These are phyloP conservation scores for Homalodisca vitripennis DNA, from an alignment of 1,140 invertebrate genomes.

Conservation along the genomic window DNA sequence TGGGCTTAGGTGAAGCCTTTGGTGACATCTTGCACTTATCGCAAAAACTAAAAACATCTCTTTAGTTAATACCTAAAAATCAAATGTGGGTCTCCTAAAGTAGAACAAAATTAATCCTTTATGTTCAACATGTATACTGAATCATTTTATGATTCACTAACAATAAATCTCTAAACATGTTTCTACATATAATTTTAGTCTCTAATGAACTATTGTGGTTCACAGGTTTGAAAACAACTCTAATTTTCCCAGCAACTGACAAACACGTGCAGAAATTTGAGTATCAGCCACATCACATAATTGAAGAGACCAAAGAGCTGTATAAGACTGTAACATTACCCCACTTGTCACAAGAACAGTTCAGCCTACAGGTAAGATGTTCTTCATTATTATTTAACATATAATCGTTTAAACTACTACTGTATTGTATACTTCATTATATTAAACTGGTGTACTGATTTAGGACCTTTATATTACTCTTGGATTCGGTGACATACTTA, in stretches of 20 bases:
- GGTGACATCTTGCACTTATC: too few species aligned
- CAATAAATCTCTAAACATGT: neutral
- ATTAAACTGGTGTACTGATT: too few species aligned
- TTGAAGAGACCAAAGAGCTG: conserved; percentile 81
- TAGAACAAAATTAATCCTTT: neutral
- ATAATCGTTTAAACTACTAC: too few species aligned
- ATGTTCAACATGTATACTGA: neutral
- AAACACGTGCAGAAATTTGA: conserved; percentile 89
- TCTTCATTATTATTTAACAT: too few species aligned
- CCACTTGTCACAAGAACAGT: conserved; percentile 65
- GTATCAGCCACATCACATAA: conserved; percentile 65
- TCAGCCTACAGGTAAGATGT: conserved; percentile 75
- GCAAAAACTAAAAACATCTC: too few species aligned
- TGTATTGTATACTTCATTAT: too few species aligned
- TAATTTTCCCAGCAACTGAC: conserved; percentile 90
- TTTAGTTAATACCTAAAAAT: neutral
- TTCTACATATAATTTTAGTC: neutral
- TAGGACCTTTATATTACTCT: too few species aligned
- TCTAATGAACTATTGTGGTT: conserved; percentile 37
- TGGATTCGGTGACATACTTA: too few species aligned
- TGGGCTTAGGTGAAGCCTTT: too few species aligned
- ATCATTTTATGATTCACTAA: neutral
- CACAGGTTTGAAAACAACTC: conserved; percentile 75
- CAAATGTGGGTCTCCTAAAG: neutral
- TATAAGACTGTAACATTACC: conserved; percentile 80